These are phyloP conservation scores for Marasmarcha lunaedactyla DNA, from an alignment of 2,888 invertebrate species.

Conservation along the genomic window DNA sequence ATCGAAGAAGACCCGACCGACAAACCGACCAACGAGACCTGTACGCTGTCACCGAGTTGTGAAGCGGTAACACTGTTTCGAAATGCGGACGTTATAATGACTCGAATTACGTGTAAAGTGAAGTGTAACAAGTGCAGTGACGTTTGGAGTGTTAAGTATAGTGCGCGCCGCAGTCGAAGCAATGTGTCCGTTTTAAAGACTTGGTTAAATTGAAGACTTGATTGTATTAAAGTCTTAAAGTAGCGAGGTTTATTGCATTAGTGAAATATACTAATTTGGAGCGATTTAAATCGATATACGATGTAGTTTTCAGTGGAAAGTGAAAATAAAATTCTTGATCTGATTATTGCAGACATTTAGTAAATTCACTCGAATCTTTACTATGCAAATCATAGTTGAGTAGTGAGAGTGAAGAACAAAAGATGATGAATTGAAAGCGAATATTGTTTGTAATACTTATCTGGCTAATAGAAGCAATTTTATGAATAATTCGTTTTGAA, in stretches of 20 bases:
- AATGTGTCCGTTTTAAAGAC: no score
- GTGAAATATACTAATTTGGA: background rate
- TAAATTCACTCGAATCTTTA: constrained; percentile 18
- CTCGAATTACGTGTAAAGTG: background rate
- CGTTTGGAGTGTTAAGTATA: no score
- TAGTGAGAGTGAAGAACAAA: constrained; percentile 15
- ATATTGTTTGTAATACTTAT: background rate
- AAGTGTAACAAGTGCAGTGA: no score
- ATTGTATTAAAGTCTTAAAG: no score
- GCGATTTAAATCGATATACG: background rate
- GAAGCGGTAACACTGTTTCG: constrained; percentile 3
- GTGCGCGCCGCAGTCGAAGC: no score
- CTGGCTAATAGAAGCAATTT: no score
- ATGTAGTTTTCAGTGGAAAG: background rate
- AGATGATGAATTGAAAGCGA: background rate
- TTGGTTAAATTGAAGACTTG: no score
- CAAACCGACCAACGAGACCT: constrained; percentile 64
- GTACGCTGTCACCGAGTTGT: constrained; percentile 55
- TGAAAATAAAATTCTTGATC: background rate
- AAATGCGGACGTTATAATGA: background rate
- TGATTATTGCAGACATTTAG: constrained; percentile 10
- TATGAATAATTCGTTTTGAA: no score
- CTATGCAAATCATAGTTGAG: constrained; percentile 23
- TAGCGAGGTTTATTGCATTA: no score
- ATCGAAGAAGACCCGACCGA: constrained; percentile 23